Base-by-base conservation (phyloP, 2,888 invertebrate species). In the Polylopha cassiicola region DNA sequence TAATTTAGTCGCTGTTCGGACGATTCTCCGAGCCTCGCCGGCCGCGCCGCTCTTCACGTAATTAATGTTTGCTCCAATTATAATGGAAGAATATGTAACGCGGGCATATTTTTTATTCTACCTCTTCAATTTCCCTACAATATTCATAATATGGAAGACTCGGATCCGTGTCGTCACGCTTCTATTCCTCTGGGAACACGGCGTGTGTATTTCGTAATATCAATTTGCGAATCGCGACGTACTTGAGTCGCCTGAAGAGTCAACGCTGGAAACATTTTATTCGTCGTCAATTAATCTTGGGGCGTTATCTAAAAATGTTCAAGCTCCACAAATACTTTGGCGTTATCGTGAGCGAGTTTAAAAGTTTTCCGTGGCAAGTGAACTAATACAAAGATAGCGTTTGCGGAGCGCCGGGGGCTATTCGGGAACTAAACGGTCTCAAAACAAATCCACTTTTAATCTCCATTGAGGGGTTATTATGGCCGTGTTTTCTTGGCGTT, bases 11-110 rank as follows among this genome's bases (percentile, higher is more conserved):
- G 34, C 23, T 34, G 39, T 41, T 41, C 43, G 39, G 39, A 39
- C 43, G 33, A 41, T 41, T 34, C 39, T 26, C 22, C 22, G 29
- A 17, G 36, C 24, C 22, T 37, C 47, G 46, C 44, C 50, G 47
- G 47, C 46, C 55, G 52, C 51, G 34, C 47, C 49, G 61, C 64
- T 64, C 55, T 63, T 56, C 58, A 48, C 56, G 55, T 72, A 73
- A 73, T 73, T 70, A 72, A 71, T 70, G 62, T 73, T 73, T 73
- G 65, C 67, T 68, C 60, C 64, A 69, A 74, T 74, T 72, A 71
- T 66, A 65, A 68, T 59, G 55, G 56, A 44, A 38, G 48, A 61
- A 65, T 58, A 56, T 49, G 55, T 56, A 28, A 41, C 34, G 28
- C n/a, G n/a, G n/a, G n/a, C n/a, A n/a, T 28, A 30, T 41, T 41